Conservation (phyloP, 2,113 vertebrate species). For the Leptocoma aspasia region DNA sequence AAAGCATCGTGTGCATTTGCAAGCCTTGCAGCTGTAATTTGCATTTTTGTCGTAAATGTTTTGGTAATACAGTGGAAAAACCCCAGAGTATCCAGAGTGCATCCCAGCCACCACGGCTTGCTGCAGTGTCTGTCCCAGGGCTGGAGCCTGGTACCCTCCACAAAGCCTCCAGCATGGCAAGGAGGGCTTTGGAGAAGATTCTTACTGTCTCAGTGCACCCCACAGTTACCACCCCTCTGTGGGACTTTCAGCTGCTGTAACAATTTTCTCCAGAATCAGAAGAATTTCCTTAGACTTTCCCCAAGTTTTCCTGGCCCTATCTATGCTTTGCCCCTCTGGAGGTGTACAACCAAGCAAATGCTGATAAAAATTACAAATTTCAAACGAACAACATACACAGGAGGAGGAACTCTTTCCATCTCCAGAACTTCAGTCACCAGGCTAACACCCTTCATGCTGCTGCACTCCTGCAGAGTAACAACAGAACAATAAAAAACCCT, state of each 20-base stretch:
- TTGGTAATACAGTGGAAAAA: background rate
- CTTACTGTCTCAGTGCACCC: background rate
- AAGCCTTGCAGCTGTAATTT: background rate
- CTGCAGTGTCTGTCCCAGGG: background rate
- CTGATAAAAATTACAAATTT: background rate
- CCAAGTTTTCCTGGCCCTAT: no score
- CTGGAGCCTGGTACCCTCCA: background rate
- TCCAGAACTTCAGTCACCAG: background rate
- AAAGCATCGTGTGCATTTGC: background rate
- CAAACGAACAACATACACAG: background rate
- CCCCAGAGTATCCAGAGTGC: background rate
- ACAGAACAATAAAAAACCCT: background rate
- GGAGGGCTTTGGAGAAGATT: background rate
- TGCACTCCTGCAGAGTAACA: background rate
- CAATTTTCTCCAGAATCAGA: background rate
- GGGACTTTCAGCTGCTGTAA: background rate
- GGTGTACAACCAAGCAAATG: background rate
- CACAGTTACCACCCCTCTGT: background rate
- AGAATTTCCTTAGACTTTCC: background rate
- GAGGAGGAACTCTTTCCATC: background rate
- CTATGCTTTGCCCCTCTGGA: background rate
- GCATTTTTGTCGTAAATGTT: background rate
- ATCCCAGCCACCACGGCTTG: background rate
- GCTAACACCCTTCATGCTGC: background rate
- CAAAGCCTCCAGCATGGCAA: background rate